Evolutionary conservation across 2,888 invertebrate genomes (phyloP).

Genomic region (Perdita meconis): DNA sequence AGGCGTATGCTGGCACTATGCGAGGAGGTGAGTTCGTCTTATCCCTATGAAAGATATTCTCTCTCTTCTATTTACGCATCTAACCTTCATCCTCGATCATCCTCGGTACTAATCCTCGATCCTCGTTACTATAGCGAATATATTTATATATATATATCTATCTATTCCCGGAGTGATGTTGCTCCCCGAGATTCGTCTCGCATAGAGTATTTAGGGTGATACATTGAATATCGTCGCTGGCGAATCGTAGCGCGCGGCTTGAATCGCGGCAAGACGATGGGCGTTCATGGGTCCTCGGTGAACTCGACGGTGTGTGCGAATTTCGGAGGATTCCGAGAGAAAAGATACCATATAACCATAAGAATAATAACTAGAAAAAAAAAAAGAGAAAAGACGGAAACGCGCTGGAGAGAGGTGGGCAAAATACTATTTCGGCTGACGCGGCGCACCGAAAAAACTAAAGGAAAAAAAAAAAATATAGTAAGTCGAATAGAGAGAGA

Average conservation of each 20-base stretch:
- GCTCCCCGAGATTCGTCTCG: constrained; percentile 52
- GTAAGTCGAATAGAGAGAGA: neutral
- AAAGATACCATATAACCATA: neutral
- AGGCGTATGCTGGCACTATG: constrained; percentile 96
- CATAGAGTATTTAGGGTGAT: constrained; percentile 34
- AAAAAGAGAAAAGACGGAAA: constrained; percentile 32
- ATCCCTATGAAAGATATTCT: constrained; percentile 41
- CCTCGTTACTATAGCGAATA: constrained; percentile 32
- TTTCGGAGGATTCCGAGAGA: neutral
- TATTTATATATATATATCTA: constrained; percentile 1
- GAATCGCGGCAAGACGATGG: constrained; percentile 46
- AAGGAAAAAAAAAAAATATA: neutral
- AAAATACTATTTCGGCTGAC: constrained; percentile 67
- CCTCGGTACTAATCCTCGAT: constrained; percentile 68
- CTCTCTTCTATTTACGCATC: constrained; percentile 64
- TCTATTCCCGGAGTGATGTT: constrained; percentile 28
- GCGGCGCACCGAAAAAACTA: too few relatives aligned
- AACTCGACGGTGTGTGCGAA: constrained; percentile 21
- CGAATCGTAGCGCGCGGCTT: constrained; percentile 42
- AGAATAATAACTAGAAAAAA: constrained; percentile 3
- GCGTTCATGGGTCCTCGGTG: constrained; percentile 19
- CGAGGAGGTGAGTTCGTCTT: constrained; percentile 91
- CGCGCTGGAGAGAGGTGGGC: constrained; percentile 67
- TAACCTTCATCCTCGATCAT: constrained; percentile 70
- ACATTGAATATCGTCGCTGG: constrained; percentile 40